phyloP scores from a whole-genome alignment of 1,140 invertebrate species.

The Drosophila santomea region DNA sequence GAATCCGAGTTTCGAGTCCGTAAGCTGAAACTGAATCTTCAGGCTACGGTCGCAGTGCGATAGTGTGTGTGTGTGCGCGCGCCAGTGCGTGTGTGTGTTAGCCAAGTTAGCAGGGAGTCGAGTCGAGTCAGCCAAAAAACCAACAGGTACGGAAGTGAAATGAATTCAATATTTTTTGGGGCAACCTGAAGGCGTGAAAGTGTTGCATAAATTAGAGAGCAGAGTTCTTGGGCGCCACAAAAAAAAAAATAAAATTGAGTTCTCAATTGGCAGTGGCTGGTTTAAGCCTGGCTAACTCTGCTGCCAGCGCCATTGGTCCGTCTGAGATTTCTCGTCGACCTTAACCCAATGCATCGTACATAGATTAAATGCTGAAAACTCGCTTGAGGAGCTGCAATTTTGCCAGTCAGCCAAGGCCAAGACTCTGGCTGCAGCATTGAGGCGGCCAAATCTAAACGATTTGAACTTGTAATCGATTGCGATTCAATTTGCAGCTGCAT shows the following conservation, averaged over 20 bases:
- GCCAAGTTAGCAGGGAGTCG: slow-evolving; percentile 31
- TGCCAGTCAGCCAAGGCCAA: slow-evolving; percentile 79
- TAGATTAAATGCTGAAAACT: slow-evolving; percentile 80
- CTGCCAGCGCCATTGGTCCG: slow-evolving; percentile 36
- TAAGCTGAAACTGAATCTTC: slow-evolving; percentile 9
- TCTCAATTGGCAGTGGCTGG: not conserved
- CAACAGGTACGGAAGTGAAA: slow-evolving; percentile 74
- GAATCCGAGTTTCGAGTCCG: slow-evolving; percentile 58
- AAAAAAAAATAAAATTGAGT: not conserved
- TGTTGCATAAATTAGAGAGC: slow-evolving; percentile 47
- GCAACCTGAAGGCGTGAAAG: slow-evolving; percentile 43
- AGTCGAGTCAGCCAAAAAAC: slow-evolving; percentile 1
- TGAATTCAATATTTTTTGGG: slow-evolving; percentile 2
- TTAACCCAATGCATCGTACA: slow-evolving; percentile 82
- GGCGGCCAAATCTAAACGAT: slow-evolving; percentile 78
- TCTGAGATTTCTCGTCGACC: slow-evolving; percentile 81
- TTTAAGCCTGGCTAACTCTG: slow-evolving; percentile 11
- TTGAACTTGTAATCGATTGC: slow-evolving; percentile 83
- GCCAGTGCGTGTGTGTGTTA: slow-evolving; percentile 44
- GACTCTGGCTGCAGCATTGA: slow-evolving; percentile 68
- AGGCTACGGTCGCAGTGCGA: slow-evolving; percentile 12
- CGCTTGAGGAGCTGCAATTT: slow-evolving; percentile 79
- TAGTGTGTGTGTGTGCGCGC: slow-evolving; percentile 7
- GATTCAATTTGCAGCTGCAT: slow-evolving; percentile 72
- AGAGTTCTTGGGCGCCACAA: not conserved